phyloP scores from a whole-genome alignment of 2,113 vertebrate genomes.

The Microcebus tavaratra region DNA sequence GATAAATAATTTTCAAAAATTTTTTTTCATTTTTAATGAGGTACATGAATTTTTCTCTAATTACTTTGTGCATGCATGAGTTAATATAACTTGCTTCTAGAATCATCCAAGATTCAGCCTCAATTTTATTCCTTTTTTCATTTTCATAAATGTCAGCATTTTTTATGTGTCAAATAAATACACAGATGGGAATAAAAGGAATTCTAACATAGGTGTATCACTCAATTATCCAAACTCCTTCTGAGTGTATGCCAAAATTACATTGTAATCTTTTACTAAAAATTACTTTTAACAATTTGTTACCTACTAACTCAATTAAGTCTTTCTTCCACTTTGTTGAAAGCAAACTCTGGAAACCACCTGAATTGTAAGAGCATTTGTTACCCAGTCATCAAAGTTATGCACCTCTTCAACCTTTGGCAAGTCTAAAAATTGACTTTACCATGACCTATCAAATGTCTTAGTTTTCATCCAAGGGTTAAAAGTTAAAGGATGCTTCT shows the following conservation, averaged over 20 bases:
- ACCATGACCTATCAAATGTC: too few relatives aligned
- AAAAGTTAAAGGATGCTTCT: too few relatives aligned
- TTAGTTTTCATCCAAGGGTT: too few relatives aligned
- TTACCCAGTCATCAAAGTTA: too few relatives aligned
- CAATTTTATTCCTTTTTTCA: neutral
- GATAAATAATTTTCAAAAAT: neutral
- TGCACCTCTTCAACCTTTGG: too few relatives aligned
- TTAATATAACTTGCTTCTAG: neutral
- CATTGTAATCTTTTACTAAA: neutral
- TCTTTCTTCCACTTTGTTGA: neutral
- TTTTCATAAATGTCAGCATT: neutral
- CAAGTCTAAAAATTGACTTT: too few relatives aligned
- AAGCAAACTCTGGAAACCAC: too few relatives aligned
- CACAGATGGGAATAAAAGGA: neutral
- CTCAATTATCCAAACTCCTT: constrained; percentile 1
- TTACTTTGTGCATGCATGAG: neutral
- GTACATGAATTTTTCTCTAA: neutral
- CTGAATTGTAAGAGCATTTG: too few relatives aligned
- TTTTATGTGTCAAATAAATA: constrained; percentile 22
- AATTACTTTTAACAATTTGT: constrained; percentile 1
- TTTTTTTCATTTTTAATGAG: neutral
- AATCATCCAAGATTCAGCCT: neutral
- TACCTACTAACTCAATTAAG: neutral
- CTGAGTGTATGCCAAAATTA: neutral
- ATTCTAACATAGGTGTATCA: neutral